Evolutionary conservation across 2,888 invertebrate species (phyloP), one percentile per base, ranked within the genome.

Genomic region (Cosmorhoe ocellata): DNA sequence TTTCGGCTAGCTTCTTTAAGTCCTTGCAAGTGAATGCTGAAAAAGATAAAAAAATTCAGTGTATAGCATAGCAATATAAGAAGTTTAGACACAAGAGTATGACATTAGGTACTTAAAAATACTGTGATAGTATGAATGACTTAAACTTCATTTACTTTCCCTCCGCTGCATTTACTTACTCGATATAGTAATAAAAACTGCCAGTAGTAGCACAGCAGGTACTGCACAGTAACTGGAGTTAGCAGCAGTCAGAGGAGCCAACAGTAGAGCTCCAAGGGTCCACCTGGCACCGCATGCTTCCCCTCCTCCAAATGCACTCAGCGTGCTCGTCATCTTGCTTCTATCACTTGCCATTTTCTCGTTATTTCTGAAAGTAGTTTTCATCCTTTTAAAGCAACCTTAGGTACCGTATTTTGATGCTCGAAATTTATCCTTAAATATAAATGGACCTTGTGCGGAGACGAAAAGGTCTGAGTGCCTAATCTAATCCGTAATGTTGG

Each of bases 221-320:
- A 93, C 84, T 0, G 92, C 90, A 56, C 91, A 91, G 61, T 92
- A 91, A 61, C 92, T 92, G 51, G 92, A 90, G 75, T 92, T 91
- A 44, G 92, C 92, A 1, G 92, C 91, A 1, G 92, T 91, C 27
- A 92, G 81, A 1, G 92, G 93, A 0, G 92, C 90, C 50, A 93
- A 76, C 49, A 93, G 83, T 8, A 92, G 76, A 3, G 91, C 87
- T 1, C 92, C 93, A 9, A 93, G 82, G 2, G 92, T 91, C 92
- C 92, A 92, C 5, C 93, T 86, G 40, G 82, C 90, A 32, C 79
- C 88, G 58, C 84, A 87, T 1, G 83, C 90, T 51, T 86, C 88
- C 3, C 84, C 79, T 14, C 82, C 81, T 31, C 70, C 69, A 22
- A 87, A 70, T 27, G 76, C 76, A 47, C 68, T 68, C 47, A 83